A percentile compares a stretch with the other conserved stretches of the same genome.
Conservation (phyloP, 2,113 vertebrate genomes). For the Pitta sordida region DNA sequence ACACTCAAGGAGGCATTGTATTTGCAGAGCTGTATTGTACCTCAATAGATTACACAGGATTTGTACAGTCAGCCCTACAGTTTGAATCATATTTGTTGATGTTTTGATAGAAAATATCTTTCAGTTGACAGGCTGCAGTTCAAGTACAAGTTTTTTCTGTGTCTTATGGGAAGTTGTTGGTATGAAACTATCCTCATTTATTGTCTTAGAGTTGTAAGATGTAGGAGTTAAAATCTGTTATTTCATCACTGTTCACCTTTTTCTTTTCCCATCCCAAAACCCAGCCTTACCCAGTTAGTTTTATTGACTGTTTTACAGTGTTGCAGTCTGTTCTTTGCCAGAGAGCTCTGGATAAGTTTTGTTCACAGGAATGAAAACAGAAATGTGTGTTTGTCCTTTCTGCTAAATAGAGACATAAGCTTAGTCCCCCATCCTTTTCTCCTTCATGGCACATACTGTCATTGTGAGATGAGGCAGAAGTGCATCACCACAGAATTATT, state of each 20-base stretch:
- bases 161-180: not conserved
- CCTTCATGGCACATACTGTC: not conserved
- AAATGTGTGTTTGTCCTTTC: slow-evolving; percentile 11
- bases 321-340: not conserved
- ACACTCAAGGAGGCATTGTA: not conserved
- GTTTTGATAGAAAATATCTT: slow-evolving; percentile 17
- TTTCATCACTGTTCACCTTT: not conserved
- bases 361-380: not conserved
- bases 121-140: not conserved
- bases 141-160: not conserved
- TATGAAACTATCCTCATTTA: not conserved
- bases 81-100: not conserved
- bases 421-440: not conserved
- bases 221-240: not conserved
- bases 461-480: slow-evolving; percentile 6
- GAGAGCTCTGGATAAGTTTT: not conserved
- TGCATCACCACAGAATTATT: not conserved
- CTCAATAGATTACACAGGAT: not conserved
- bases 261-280: not conserved
- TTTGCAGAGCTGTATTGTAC: not conserved
- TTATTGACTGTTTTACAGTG: not conserved
- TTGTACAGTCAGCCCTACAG: not conserved
- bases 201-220: not conserved
- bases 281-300: not conserved
- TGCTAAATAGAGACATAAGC: not conserved